phyloP scores from a whole-genome alignment of 2,797 vertebrate genomes.

The Anabacerthia variegaticeps region DNA sequence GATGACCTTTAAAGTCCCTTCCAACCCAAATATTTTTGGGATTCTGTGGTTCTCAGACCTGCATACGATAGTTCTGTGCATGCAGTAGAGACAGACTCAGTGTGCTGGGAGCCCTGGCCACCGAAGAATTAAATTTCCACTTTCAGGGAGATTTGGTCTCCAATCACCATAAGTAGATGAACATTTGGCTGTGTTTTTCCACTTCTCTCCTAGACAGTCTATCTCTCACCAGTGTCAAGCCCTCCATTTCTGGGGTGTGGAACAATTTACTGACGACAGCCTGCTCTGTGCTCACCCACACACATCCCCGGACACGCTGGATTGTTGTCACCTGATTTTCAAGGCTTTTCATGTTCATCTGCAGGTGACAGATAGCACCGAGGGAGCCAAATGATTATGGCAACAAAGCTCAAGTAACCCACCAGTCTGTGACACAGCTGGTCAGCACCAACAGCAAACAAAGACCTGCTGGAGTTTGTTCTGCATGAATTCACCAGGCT shows the following conservation, averaged over 20 bases:
- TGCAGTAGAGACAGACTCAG: background rate
- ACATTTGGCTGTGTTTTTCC: background rate
- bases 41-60: background rate
- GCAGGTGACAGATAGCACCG: background rate
- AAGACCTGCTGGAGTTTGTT: constrained; percentile 17
- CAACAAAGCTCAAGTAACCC: background rate
- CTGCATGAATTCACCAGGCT: background rate
- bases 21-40: background rate
- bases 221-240: background rate
- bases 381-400: background rate
- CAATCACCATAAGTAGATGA: background rate
- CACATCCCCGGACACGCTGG: background rate
- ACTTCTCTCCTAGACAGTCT: background rate
- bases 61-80: accelerated
- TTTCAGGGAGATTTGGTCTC: background rate
- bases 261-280: background rate
- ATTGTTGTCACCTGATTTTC: background rate
- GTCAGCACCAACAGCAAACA: background rate
- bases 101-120: background rate
- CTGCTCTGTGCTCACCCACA: background rate
- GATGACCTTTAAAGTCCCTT: background rate
- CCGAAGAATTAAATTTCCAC: background rate
- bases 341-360: constrained; percentile 39
- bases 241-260: background rate
- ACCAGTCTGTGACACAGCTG: constrained; percentile 43